Evolutionary conservation across 2,888 invertebrate species (phyloP).

Genomic region (Ypsolopha scabrella): DNA sequence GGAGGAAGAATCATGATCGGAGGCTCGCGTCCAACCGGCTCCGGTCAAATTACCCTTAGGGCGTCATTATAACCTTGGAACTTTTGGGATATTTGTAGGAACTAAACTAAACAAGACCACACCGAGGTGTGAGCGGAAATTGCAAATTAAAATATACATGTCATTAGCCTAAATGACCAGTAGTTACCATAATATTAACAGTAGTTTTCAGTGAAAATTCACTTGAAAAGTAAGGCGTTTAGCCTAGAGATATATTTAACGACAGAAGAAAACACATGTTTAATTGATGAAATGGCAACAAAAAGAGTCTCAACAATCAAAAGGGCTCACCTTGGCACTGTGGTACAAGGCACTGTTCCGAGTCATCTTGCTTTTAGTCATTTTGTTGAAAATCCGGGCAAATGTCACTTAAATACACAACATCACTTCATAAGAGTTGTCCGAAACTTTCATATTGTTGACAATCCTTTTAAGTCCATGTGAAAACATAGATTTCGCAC

Average conservation of each 20-base stretch:
- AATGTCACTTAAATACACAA: constrained; percentile 35
- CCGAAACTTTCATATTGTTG: constrained; percentile 38
- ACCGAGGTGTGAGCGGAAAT: not conserved
- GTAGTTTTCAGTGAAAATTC: too few species aligned
- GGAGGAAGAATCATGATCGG: constrained; percentile 47
- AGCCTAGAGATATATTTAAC: not conserved
- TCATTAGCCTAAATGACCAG: not conserved
- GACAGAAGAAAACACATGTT: not conserved
- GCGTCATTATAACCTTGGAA: not conserved
- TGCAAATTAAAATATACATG: not conserved
- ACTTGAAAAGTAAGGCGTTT: not conserved
- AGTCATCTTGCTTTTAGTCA: constrained; percentile 72
- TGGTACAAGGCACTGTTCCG: constrained; percentile 77
- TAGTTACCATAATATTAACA: not conserved
- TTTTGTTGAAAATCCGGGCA: constrained; percentile 34
- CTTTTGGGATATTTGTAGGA: not conserved
- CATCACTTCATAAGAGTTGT: constrained; percentile 40
- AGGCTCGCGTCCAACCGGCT: constrained; percentile 36
- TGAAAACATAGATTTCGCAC: constrained; percentile 34
- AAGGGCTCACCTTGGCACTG: constrained; percentile 77
- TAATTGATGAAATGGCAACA: constrained; percentile 3
- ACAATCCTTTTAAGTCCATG: constrained; percentile 33
- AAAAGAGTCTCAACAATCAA: not conserved
- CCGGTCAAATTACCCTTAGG: constrained; percentile 26
- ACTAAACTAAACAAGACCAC: not conserved